Evolutionary conservation across 2,888 invertebrate genomes (phyloP).

Genomic region (Mythimna loreyi): DNA sequence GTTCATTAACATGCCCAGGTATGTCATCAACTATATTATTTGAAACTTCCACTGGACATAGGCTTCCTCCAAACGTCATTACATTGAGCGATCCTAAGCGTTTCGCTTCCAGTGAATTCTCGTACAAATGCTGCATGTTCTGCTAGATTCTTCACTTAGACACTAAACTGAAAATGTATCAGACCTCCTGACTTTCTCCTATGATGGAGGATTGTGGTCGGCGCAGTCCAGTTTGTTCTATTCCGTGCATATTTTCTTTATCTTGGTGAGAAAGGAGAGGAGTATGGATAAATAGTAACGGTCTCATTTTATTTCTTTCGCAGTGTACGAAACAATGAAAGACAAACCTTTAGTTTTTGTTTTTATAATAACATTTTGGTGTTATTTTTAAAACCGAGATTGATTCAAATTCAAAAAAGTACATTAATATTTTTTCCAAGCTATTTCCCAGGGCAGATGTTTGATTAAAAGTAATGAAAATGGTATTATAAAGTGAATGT

Average conservation of each 20-base stretch:
- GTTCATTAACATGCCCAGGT: slow-evolving; percentile 72
- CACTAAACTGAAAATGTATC: too few relatives aligned
- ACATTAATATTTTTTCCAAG: not conserved
- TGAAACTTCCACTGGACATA: not conserved
- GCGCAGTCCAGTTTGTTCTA: not conserved
- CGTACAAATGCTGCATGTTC: not conserved
- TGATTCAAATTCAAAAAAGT: not conserved
- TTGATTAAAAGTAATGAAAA: not conserved
- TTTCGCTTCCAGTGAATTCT: not conserved
- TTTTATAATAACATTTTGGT: too few relatives aligned
- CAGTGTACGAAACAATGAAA: not conserved
- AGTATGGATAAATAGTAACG: not conserved
- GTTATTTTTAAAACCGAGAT: too few relatives aligned
- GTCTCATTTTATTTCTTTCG: not conserved
- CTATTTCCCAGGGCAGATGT: too few relatives aligned
- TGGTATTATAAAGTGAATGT: not conserved
- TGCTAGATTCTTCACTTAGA: not conserved
- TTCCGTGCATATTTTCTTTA: not conserved
- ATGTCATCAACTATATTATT: not conserved
- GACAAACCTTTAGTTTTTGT: not conserved
- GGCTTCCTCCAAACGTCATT: not conserved
- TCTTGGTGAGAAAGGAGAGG: not conserved
- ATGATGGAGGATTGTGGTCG: not conserved
- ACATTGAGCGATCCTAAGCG: not conserved
- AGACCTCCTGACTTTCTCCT: not conserved